Evolutionary conservation across 2,888 invertebrate genomes (phyloP).

Genomic region (Trichopria drosophilae): DNA sequence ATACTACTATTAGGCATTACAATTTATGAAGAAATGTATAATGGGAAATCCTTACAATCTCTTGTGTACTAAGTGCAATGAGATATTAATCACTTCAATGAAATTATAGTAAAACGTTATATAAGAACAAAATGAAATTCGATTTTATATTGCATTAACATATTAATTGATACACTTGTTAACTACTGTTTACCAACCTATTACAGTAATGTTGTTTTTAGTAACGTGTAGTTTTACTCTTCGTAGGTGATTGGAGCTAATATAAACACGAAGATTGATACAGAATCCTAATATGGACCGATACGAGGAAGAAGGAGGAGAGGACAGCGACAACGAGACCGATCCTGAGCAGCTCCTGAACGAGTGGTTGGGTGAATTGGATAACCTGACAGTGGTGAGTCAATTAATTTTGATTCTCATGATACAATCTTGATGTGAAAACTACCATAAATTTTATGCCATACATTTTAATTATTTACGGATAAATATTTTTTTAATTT

Average conservation of each 20-base stretch:
- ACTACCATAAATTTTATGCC: not conserved
- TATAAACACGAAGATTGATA: constrained; percentile 9
- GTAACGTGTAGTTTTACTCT: not conserved
- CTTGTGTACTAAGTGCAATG: too few species aligned
- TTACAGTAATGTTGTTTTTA: too few species aligned
- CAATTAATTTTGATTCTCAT: not conserved
- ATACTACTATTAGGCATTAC: too few species aligned
- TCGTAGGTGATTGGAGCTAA: constrained; percentile 13
- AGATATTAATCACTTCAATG: too few species aligned
- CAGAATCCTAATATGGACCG: constrained; percentile 47
- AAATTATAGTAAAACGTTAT: too few species aligned
- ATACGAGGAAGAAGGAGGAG: constrained; percentile 60
- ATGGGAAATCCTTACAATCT: too few species aligned
- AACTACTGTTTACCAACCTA: too few species aligned
- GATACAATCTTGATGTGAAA: not conserved
- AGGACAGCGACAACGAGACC: constrained; percentile 68
- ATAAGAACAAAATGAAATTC: too few species aligned
- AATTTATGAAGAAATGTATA: too few species aligned
- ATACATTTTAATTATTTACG: not conserved
- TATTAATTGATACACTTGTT: too few species aligned
- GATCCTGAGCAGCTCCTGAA: constrained; percentile 77
- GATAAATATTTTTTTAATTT: too few species aligned
- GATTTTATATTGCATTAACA: too few species aligned
- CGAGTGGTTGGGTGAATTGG: constrained; percentile 78
- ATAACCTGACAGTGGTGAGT: constrained; percentile 74